Percentiles rank a stretch among this genome's conserved stretches.
Conservation (phyloP, 2,113 vertebrate genomes). For the Tichodroma muraria region DNA sequence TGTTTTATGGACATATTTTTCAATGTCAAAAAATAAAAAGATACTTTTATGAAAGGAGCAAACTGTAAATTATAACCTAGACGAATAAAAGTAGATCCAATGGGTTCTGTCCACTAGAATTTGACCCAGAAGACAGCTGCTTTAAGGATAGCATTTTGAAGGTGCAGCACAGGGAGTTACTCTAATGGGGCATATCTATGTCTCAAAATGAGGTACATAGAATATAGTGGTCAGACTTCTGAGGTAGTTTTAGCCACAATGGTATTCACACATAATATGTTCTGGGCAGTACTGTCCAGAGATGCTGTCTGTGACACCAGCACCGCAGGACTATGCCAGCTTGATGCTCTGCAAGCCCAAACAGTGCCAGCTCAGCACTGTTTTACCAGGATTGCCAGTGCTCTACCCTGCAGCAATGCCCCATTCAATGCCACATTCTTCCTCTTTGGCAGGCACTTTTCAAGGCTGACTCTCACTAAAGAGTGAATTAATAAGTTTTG, state of each 20-base stretch:
- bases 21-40: background rate
- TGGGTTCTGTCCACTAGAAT: background rate
- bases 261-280: accelerated
- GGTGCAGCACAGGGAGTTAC: background rate
- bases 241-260: background rate
- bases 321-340: background rate
- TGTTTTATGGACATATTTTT: background rate
- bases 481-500: background rate
- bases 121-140: background rate
- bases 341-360: background rate
- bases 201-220: background rate
- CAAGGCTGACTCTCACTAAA: background rate
- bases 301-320: background rate
- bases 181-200: background rate
- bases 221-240: background rate
- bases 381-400: accelerated
- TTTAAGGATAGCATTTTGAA: background rate
- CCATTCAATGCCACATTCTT: background rate
- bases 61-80: background rate
- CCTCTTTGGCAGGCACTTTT: background rate
- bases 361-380: background rate
- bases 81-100: background rate
- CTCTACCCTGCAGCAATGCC: background rate
- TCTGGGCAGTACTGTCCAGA: background rate
- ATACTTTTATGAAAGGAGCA: background rate